These are phyloP conservation scores for Celastrina argiolus DNA, from an alignment of 2,888 invertebrate genomes.

Conservation along the genomic window DNA sequence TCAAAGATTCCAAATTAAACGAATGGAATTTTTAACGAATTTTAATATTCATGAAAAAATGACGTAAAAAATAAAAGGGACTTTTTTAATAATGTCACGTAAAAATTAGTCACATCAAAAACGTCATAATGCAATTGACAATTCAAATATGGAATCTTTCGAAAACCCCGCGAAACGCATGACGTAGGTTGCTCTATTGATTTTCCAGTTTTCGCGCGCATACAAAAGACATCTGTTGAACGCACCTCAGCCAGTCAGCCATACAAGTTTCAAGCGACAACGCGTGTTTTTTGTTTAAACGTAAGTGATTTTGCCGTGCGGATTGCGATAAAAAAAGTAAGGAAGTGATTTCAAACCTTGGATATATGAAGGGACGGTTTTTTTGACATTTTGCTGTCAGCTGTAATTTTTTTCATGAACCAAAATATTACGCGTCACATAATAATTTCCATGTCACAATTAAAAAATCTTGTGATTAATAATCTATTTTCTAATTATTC, in stretches of 20 bases:
- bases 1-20: too few species aligned
- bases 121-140: background rate
- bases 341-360: constrained; percentile 14
- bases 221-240: constrained; percentile 72
- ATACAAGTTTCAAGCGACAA: constrained; percentile 44
- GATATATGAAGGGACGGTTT: background rate
- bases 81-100: background rate
- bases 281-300: constrained; percentile 42
- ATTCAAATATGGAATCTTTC: constrained; percentile 19
- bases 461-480: too few species aligned
- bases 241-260: constrained; percentile 61
- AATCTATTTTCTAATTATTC: too few species aligned
- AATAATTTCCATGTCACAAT: background rate
- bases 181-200: constrained; percentile 50
- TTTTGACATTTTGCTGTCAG: background rate
- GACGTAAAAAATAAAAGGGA: too few species aligned
- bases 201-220: constrained; percentile 48
- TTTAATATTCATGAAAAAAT: too few species aligned
- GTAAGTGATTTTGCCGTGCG: constrained; percentile 23
- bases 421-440: background rate
- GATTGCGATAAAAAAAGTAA: constrained; percentile 19
- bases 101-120: background rate
- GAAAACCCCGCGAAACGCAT: constrained; percentile 38
- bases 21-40: too few species aligned
- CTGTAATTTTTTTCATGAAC: background rate